Base-by-base conservation (phyloP, 2,888 invertebrate species). In the Hymenopus coronatus region DNA sequence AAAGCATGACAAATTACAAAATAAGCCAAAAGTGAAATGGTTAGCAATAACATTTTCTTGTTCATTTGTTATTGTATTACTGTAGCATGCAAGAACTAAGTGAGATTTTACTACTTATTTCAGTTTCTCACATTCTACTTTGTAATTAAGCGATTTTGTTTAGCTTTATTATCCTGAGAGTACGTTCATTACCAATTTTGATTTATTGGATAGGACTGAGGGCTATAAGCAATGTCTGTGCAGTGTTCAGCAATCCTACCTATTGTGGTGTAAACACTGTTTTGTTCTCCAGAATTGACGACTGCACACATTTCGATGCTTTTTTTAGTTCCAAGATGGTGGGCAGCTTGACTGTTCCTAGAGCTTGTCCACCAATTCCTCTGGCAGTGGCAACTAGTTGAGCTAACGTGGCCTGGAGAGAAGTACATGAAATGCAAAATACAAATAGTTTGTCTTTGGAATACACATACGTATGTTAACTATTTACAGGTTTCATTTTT, bases 231-330 rank as follows among this genome's bases (percentile, higher is more conserved):
- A 70, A 70, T 70, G 54, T 70, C 54, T 70, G 54, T 70, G 54
- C 54, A 70, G 54, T 70, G 54, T 70, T 70, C 25, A 82, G 90
- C 88, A 88, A 88, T 86, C 90, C 88, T 90, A 91, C 91, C 92
- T 91, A 92, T 91, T 46, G 92, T 91, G 46, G 92, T 91, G 91
- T 92, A 92, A 90, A 92, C 92, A 90, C 92, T 92, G 91, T 86
- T 92, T 91, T 90, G 91, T 91, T 87, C 91, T 70, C 89, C 91
- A 28, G 91, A 90, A 70, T 91, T 91, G 46, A 92, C 91, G 30
- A 91, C 91, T 33, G 92, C 91, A 90, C 92, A 92, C 90, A 92
- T 91, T 87, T 92, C 91, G 89, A 91, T 88, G 14, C 90, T 88
- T 90, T 90, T 90, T 89, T 89, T 89, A 86, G 90, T 54, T 84